A percentile compares a stretch with the other conserved stretches of the same genome.
Evolutionary conservation across 2,113 vertebrate genomes (phyloP).

Genomic region (Terrapene triunguis): DNA sequence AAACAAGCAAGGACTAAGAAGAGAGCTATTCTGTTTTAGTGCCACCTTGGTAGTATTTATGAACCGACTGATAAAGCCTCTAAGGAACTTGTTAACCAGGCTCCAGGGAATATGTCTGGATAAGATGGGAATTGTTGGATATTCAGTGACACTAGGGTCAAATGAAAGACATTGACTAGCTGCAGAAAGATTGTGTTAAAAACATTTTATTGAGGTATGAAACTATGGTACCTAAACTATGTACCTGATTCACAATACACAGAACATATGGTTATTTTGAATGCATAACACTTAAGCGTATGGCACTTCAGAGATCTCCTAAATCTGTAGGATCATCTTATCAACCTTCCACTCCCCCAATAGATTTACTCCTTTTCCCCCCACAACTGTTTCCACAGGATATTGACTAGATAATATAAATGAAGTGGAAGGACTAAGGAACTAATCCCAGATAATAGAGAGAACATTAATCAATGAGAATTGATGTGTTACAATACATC

Average conservation of each 20-base stretch:
- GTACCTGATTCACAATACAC: neutral
- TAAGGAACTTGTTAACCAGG: neutral
- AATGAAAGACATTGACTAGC: neutral
- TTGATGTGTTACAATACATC: neutral
- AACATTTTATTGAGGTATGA: neutral
- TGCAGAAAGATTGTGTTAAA: neutral
- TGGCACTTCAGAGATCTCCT: too few relatives aligned
- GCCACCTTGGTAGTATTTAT: neutral
- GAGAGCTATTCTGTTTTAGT: neutral
- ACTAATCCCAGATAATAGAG: neutral
- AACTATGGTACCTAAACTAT: neutral
- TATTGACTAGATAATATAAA: neutral
- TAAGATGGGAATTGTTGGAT: neutral
- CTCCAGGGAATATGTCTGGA: neutral
- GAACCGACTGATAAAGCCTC: neutral
- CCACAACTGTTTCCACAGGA: neutral
- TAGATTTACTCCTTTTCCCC: neutral
- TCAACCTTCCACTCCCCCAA: neutral
- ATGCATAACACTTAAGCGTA: neutral
- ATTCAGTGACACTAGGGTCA: neutral
- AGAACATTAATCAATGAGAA: neutral
- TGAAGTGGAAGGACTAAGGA: neutral
- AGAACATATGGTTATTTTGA: neutral
- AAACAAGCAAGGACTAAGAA: neutral
- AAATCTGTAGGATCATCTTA: neutral